These are phyloP conservation scores for Stictocephala bisonia DNA, from an alignment of 2,888 invertebrate species.

Conservation along the genomic window DNA sequence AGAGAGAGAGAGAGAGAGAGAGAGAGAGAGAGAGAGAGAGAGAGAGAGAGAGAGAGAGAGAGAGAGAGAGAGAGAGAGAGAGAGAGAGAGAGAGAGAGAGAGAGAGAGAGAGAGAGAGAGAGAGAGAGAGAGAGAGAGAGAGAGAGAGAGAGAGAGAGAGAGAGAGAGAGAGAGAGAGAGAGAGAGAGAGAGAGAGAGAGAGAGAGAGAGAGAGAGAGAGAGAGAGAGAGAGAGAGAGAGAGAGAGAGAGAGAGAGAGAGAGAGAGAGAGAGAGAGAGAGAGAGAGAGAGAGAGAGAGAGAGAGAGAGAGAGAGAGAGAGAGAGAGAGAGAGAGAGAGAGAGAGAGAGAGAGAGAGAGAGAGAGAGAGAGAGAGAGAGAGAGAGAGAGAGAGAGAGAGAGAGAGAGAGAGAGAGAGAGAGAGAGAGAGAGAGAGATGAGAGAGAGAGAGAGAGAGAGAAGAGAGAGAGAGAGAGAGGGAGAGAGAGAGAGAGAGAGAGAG, in stretches of 20 bases:
- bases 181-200: neutral
- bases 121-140: neutral
- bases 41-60: neutral
- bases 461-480: neutral
- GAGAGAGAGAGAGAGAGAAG: slow-evolving; percentile 18
- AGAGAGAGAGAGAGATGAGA: neutral
- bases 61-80: neutral
- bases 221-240: neutral
- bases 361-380: neutral
- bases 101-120: neutral
- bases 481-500: neutral
- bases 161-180: neutral
- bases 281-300: neutral
- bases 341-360: slow-evolving; percentile 2
- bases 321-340: slow-evolving; percentile 4
- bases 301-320: neutral
- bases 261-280: neutral
- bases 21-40: neutral
- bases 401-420: slow-evolving; percentile 10
- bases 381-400: slow-evolving; percentile 1
- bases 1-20: neutral
- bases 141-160: neutral
- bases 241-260: neutral
- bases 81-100: neutral
- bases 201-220: neutral